Conservation (phyloP, 1,140 invertebrate genomes). For the Aphelinus certus region DNA sequence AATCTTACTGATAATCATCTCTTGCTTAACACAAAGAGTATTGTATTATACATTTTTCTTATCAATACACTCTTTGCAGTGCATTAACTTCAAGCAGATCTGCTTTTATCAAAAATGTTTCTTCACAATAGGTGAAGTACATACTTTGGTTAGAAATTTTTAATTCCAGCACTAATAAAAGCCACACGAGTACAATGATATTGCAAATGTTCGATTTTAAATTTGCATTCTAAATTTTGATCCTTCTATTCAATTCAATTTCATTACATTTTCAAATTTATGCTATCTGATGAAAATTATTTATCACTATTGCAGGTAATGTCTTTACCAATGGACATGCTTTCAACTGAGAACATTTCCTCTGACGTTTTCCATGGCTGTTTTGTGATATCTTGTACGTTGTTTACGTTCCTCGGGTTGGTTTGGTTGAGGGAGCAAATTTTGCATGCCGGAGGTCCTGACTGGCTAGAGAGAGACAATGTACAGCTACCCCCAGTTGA, state of each 20-base stretch:
- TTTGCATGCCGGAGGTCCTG: constrained; percentile 94
- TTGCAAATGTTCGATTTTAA: background rate
- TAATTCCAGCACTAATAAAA: too few relatives aligned
- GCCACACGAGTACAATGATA: too few relatives aligned
- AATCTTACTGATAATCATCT: too few relatives aligned
- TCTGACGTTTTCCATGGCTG: constrained; percentile 96
- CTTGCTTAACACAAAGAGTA: too few relatives aligned
- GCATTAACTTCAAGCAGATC: too few relatives aligned
- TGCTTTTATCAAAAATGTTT: too few relatives aligned
- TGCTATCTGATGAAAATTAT: constrained; percentile 22
- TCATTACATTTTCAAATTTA: background rate
- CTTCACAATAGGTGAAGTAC: too few relatives aligned
- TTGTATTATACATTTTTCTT: too few relatives aligned
- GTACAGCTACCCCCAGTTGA: constrained; percentile 58
- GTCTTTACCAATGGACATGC: constrained; percentile 89
- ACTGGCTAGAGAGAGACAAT: constrained; percentile 87
- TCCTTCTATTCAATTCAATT: background rate
- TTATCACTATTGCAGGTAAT: constrained; percentile 66
- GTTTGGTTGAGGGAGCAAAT: constrained; percentile 99
- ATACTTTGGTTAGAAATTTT: too few relatives aligned
- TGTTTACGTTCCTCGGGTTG: constrained; percentile 95
- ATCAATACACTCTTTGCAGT: too few relatives aligned
- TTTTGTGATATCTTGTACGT: constrained; percentile 95
- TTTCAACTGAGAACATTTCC: constrained; percentile 92
- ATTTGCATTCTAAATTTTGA: background rate